Evolutionary conservation across 2,113 vertebrate species (phyloP).

Genomic region (Platichthys flesus): DNA sequence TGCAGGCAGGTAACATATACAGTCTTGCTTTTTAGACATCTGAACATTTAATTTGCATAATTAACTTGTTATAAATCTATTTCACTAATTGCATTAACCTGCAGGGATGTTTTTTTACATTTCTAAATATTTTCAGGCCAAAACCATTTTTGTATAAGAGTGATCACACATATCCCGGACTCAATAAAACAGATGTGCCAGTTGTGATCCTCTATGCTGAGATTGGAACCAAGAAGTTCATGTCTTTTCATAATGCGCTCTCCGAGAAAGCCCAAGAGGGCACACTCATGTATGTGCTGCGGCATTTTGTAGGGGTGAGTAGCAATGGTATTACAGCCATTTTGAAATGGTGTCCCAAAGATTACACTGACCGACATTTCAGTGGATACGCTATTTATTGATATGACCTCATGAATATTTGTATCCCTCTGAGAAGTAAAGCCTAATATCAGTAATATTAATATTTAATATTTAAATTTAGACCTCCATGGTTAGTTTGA

Average conservation of each 20-base stretch:
- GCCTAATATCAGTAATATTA: too few relatives aligned
- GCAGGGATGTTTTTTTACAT: neutral
- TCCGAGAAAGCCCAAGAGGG: slow-evolving; percentile 86
- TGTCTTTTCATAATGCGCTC: slow-evolving; percentile 89
- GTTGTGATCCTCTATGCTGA: slow-evolving; percentile 94
- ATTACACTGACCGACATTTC: neutral
- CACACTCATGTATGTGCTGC: slow-evolving; percentile 90
- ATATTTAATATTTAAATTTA: too few relatives aligned
- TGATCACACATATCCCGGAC: slow-evolving; percentile 90
- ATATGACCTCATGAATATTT: neutral
- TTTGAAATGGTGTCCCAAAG: neutral
- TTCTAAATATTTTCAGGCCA: slow-evolving; percentile 80
- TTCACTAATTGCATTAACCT: neutral
- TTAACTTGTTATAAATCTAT: neutral
- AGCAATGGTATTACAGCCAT: neutral
- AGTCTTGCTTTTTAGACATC: neutral
- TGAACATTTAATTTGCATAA: neutral
- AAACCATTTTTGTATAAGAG: slow-evolving; percentile 90
- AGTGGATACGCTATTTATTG: neutral
- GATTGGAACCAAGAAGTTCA: slow-evolving; percentile 93
- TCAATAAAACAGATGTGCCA: slow-evolving; percentile 84
- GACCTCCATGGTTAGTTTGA: too few relatives aligned
- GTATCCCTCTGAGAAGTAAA: too few relatives aligned
- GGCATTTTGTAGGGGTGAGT: slow-evolving; percentile 93
- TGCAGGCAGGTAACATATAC: slow-evolving; percentile 86